Evolutionary conservation across 2,113 vertebrate genomes (phyloP).

Genomic region (Alligator mississippiensis): DNA sequence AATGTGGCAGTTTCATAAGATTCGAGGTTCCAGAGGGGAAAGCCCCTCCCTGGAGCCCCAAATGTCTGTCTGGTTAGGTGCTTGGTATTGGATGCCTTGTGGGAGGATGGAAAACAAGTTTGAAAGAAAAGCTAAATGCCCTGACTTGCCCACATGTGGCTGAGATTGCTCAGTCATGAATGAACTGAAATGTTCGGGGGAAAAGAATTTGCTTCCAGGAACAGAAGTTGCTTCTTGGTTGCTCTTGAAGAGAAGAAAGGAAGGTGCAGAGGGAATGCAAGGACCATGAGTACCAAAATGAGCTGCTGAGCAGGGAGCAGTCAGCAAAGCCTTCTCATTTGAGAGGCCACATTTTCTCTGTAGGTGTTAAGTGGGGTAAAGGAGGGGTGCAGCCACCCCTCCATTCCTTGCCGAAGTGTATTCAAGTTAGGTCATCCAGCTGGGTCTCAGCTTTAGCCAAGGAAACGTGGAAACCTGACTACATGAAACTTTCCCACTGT

Average conservation of each 20-base stretch:
- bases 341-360: too few relatives aligned
- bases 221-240: neutral
- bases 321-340: too few relatives aligned
- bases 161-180: neutral
- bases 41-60: fast-evolving
- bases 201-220: neutral
- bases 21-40: neutral
- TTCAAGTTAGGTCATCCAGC: neutral
- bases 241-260: neutral
- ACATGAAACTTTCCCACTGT: neutral
- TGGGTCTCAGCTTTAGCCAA: neutral
- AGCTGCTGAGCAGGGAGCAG: neutral
- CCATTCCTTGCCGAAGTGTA: too few relatives aligned
- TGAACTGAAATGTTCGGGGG: neutral
- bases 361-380: too few relatives aligned
- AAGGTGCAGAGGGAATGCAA: neutral
- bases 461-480: neutral
- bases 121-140: neutral
- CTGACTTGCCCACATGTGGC: neutral
- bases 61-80: neutral
- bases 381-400: too few relatives aligned
- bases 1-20: neutral
- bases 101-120: neutral
- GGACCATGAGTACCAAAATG: neutral
- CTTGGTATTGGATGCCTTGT: fast-evolving